Percentiles rank a stretch among this genome's conserved stretches.
Evolutionary conservation across 2,113 vertebrate genomes (phyloP).

Genomic region (Pogonocichla stellata): DNA sequence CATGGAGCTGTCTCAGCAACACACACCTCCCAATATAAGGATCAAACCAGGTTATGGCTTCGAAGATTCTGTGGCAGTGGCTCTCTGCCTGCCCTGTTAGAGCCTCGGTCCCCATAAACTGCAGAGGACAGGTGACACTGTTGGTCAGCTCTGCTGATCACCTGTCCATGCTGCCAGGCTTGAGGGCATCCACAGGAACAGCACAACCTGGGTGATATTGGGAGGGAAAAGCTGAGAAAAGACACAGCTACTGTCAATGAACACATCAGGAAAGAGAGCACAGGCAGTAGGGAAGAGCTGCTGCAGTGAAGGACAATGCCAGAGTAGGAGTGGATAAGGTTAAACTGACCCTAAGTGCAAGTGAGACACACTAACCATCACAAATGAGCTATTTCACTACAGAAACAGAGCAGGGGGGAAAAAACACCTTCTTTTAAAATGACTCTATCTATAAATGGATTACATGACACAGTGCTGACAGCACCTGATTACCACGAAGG

Average conservation of each 20-base stretch:
- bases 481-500: not conserved
- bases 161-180: not conserved
- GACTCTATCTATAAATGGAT: not conserved
- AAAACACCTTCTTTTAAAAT: not conserved
- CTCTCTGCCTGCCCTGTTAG: not conserved
- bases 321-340: not conserved
- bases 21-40: accelerated
- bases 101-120: accelerated
- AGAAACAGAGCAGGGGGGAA: not conserved
- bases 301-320: not conserved
- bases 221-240: not conserved
- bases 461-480: not conserved
- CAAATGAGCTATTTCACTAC: not conserved
- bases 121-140: accelerated
- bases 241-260: not conserved
- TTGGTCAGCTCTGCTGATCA: not conserved
- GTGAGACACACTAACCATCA: not conserved
- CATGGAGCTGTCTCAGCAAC: not conserved
- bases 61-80: not conserved
- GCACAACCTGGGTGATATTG: accelerated
- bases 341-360: not conserved
- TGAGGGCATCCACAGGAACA: not conserved
- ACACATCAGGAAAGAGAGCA: not conserved
- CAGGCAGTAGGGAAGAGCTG: not conserved
- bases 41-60: not conserved